phyloP scores from a whole-genome alignment of 2,113 vertebrate species.

The Scortum barcoo region DNA sequence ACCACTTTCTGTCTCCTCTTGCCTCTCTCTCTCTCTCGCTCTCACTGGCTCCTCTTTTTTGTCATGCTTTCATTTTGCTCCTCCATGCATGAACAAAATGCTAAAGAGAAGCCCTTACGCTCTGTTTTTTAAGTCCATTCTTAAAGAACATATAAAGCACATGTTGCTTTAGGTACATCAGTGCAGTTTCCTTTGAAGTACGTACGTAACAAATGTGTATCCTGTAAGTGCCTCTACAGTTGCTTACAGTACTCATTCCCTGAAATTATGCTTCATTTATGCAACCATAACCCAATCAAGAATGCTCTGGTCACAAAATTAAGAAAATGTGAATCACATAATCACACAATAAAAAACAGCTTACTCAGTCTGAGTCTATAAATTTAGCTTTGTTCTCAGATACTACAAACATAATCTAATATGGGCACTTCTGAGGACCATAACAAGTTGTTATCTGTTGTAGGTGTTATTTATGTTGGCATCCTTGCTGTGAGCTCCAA shows the following conservation, averaged over 20 bases:
- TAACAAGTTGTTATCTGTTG: neutral
- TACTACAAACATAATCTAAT: neutral
- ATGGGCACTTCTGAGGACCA: neutral
- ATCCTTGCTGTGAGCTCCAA: neutral
- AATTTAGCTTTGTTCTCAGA: neutral
- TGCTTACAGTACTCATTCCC: neutral
- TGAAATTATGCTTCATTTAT: neutral
- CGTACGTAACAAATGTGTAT: neutral
- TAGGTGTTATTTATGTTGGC: neutral
- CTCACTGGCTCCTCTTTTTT: neutral
- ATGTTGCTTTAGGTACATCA: neutral
- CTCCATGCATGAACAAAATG: conserved; percentile 2
- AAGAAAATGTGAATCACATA: neutral
- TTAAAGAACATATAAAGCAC: neutral
- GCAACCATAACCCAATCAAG: neutral
- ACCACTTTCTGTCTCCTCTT: neutral
- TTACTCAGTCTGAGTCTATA: neutral
- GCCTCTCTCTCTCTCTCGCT: neutral
- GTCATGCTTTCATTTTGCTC: neutral
- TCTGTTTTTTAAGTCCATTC: neutral
- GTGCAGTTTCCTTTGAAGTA: neutral
- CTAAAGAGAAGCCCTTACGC: neutral
- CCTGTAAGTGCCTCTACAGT: neutral
- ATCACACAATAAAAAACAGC: neutral
- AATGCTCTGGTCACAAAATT: neutral